Evolutionary conservation across 2,888 invertebrate species (phyloP), one percentile per base, ranked within the genome.

Genomic region (Piscicola geometra): DNA sequence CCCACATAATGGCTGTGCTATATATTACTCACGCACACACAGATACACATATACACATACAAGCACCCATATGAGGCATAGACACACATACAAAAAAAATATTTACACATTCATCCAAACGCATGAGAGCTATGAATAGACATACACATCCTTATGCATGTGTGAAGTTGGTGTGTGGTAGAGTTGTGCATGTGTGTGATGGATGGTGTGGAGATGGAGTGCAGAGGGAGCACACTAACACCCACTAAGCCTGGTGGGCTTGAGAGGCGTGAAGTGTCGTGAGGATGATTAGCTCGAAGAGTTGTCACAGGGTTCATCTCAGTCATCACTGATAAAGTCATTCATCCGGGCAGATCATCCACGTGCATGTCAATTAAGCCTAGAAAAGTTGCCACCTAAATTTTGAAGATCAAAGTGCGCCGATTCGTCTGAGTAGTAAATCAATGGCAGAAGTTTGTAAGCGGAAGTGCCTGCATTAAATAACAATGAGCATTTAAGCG

Each of bases 1-100:
- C 68, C 52, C 47, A 75, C 68, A 68, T 75, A 67, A 68, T 68
- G 75, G 75, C 69, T 47, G 75, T 36, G 36, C 69, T 68, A 75
- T 21, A 35, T 32, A 68, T 68, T 68, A 28, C 12, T 21, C 69
- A 68, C 25, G 50, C 41, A 71, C 50, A 47, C 71, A 71, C 47
- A 35, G 32, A 67, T 68, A 33, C 69, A 75, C 69, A 75, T 33
- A 47, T 64, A 33, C 73, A 73, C 35, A 64, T 52, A 73, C 60
- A 35, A 35, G 60, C n/a, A 56, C 9, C n/a, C 60, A 56, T 56
- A 56, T 56, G n/a, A 56, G 60, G 60, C 60, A 56, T 56, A 56
- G 9, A 25, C 5, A 56, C 60, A 56, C 60, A 56, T 21, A 56
- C 25, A 18, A 5, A 25, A 56, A 56, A 18, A 56, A 56, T 56